These are phyloP conservation scores for Sinocyclocheilus grahami DNA, from an alignment of 2,113 vertebrate genomes.

Conservation along the genomic window DNA sequence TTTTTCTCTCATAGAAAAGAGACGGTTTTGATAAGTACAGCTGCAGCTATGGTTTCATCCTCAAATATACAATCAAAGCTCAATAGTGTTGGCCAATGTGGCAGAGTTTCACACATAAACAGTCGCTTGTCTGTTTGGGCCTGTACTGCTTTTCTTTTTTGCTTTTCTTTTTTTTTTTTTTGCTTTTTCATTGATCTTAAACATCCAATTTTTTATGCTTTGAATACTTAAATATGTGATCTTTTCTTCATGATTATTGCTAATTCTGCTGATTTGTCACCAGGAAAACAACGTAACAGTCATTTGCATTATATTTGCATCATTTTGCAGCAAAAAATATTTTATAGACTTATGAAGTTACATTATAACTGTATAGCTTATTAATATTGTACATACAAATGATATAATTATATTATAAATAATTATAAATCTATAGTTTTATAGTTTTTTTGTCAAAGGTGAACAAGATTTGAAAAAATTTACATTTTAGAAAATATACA, in stretches of 20 bases:
- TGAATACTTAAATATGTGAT: neutral
- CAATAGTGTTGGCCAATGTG: neutral
- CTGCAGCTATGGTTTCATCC: conserved; percentile 15
- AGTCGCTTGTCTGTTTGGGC: neutral
- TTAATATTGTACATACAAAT: neutral
- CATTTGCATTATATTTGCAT: neutral
- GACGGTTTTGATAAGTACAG: conserved; percentile 21
- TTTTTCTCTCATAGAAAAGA: neutral
- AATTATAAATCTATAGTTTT: too few species aligned
- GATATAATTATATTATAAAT: neutral
- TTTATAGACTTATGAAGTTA: neutral
- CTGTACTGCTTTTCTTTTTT: neutral
- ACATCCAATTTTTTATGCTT: neutral
- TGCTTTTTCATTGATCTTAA: neutral
- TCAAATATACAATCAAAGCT: neutral
- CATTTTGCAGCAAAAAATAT: neutral
- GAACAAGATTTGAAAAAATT: neutral
- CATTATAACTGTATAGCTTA: neutral
- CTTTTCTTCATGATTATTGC: neutral
- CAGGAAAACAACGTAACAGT: neutral
- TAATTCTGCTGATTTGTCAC: neutral
- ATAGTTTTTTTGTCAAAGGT: too few species aligned
- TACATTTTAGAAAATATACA: neutral
- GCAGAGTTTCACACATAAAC: neutral
- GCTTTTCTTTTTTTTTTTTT: neutral